Evolutionary conservation across 2,888 invertebrate species (phyloP), one percentile per base, ranked within the genome.

Genomic region (Epinotia brunnichana): DNA sequence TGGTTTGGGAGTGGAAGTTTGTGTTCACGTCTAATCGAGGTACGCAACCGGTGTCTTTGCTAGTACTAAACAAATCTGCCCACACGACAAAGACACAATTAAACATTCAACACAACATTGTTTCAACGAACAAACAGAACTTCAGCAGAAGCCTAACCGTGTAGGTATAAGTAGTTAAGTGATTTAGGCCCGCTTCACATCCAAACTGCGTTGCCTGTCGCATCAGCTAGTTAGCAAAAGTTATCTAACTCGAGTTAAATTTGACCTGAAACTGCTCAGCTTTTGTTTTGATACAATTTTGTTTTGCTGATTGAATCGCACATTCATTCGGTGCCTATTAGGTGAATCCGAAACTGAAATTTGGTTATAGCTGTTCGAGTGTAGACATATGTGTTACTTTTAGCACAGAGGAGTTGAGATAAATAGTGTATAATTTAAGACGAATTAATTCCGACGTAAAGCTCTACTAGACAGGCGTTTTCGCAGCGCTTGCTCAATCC

Each of bases 221-320:
- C 51, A 63, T 63, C 66, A 56, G n/a, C 10, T 11, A 64, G 64
- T 53, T 54, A 64, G 13, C 53, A 54, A 57, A 29, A 56, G n/a
- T 66, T 64, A 5, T 3, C 56, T 17, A 54, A 56, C 56, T 56
- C 39, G 53, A 5, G 54, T 11, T 56, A n/a, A 54, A 56, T 56
- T 54, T 53, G 54, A 56, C 56, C 66, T 56, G 54, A 19, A 56
- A 15, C 17, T 19, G 39, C 54, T 21, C 41, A 54, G 54, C 53
- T 54, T 64, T 53, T 64, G 66, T 56, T 56, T n/a, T 21, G 56
- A n/a, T 54, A n/a, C 66, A 41, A 54, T 64, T 64, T 39, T 39
- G 64, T 56, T 56, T 41, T 7, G 15, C 17, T 54, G 63, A 60
- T 13, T 60, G 62, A 66, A 9, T 64, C 41, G 41, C 7, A 35